Base-by-base conservation (phyloP, 2,113 vertebrate species). In the Turdus rufiventris region DNA sequence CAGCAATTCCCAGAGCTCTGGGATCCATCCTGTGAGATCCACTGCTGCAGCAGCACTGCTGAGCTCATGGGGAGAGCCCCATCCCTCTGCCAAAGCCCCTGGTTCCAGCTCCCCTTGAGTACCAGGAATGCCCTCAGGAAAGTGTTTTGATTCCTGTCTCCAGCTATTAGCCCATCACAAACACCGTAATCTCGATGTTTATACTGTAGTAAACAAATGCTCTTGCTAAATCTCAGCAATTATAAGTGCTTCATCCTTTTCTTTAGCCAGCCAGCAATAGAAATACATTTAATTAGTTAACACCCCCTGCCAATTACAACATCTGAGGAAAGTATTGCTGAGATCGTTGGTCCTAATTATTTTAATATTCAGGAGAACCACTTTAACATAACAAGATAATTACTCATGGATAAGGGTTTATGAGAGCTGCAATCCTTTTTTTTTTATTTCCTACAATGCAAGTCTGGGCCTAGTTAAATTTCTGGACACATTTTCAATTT, bases 341-440 rank as follows among this genome's bases (percentile, higher is more conserved):
- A 97, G 93, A 97, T 96, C 93, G 91, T 97, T 95, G 94, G 95
- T 93, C 92, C 93, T 96, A 97, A 98, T 97, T 97, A 97, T 97
- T 97, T 97, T 97, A 97, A 97, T 97, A 97, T 97, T 98, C 95
- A 97, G 95, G 91, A 97, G 96, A 97, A 94, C 91, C 89, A 96
- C 93, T 97, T 91, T 97, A 96, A 92, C 89, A 89, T 97, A 97
- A 94, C 89, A 97, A 96, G 93, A 97, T 95, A 96, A 97, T 97
- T 96, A 97, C 92, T 95, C 91, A 60, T 86, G 94, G 95, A 95
- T 93, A 95, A 91, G 80, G 88, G 78, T 89, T 96, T 96, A 67
- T 65, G 74, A 96, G 96, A 92, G 95, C 91, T 75, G 71, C 88
- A 78, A 86, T 94, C 77, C 76, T 97, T 90, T 83, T 57, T 83